Base-by-base conservation (phyloP, 2,797 vertebrate species). In the Euphonia xanthogaster region DNA sequence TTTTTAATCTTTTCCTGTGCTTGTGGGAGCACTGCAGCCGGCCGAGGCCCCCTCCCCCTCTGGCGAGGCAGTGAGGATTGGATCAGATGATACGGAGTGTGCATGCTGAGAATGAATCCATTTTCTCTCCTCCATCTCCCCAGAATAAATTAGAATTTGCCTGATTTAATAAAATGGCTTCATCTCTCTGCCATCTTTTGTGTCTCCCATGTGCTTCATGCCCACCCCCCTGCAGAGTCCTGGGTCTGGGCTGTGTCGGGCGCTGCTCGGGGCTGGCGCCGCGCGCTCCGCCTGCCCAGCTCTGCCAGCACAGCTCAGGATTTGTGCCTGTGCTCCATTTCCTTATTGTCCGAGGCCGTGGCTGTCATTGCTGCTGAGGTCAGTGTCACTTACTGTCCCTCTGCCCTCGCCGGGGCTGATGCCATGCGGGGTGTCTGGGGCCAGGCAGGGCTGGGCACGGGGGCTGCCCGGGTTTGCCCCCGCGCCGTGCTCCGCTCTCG, bases 141-240 rank as follows among this genome's bases (percentile, higher is more conserved):
- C 96, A 97, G 97, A 97, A 97, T 97, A 97, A 97, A 97, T 98
- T 96, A 97, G 97, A 97, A 97, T 97, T 97, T 97, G 96, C 97
- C 95, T 97, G 97, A 98, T 99, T 99, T 99, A 99, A 99, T 99
- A 99, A 99, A 99, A 99, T 99, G 99, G 98, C 98, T 98, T 98
- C 98, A 97, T 98, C 98, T 98, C 98, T 98, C 95, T 94, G 94
- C 97, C 88, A 60, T 96, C 92, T 95, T 90, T 86, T 35, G 91
- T 86, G 30, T 96, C 95, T 97, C 90, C 91, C 75, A 94, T 96
- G 97, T 35, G 20, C 91, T 91, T 92, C 94, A 50, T 95, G 93
- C 39, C 70, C 45, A 78, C 79, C 94, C 96, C 93, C 76, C 94
- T 28, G 72, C 62, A 65, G 54, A 45, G 9, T 90, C 91, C 71